These are phyloP conservation scores for Araneus ventricosus DNA, from an alignment of 1,140 invertebrate species.

Conservation along the genomic window DNA sequence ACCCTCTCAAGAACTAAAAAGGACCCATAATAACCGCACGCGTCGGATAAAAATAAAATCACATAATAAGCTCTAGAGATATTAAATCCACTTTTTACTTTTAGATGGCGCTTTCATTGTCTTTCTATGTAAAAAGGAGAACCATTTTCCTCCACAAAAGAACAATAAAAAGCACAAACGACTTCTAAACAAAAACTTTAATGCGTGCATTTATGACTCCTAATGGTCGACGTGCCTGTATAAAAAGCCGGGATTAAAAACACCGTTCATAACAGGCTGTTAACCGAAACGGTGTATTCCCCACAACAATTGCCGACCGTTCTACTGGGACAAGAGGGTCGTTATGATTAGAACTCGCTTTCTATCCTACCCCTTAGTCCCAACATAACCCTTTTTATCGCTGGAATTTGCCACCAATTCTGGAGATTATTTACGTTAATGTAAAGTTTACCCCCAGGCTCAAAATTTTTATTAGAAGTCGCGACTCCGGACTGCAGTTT, in stretches of 20 bases:
- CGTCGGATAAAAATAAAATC: not conserved
- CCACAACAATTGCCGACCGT: not conserved
- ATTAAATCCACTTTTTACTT: constrained; percentile 8
- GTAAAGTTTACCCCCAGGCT: constrained; percentile 52
- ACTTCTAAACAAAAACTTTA: constrained; percentile 56
- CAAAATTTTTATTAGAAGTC: constrained; percentile 58
- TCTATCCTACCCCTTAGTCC: constrained; percentile 55
- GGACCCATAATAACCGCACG: not conserved
- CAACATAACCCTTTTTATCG: constrained; percentile 65
- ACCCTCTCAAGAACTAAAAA: not conserved
- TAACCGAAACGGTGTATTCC: constrained; percentile 14
- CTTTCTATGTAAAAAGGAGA: constrained; percentile 12
- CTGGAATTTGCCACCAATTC: constrained; percentile 53
- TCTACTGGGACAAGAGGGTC: constrained; percentile 29
- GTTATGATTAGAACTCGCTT: constrained; percentile 62
- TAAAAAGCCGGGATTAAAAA: constrained; percentile 56
- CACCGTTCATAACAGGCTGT: constrained; percentile 19
- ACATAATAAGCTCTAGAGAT: constrained; percentile 3
- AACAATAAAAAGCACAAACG: constrained; percentile 39
- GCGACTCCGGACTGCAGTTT: constrained; percentile 22
- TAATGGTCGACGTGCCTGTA: constrained; percentile 17
- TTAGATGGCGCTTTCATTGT: not conserved
- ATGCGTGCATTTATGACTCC: constrained; percentile 24
- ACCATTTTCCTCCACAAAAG: not conserved
- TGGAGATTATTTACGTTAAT: constrained; percentile 69